Base-by-base conservation (phyloP, 2,797 vertebrate genomes). In the Cyprinodon diabolis region DNA sequence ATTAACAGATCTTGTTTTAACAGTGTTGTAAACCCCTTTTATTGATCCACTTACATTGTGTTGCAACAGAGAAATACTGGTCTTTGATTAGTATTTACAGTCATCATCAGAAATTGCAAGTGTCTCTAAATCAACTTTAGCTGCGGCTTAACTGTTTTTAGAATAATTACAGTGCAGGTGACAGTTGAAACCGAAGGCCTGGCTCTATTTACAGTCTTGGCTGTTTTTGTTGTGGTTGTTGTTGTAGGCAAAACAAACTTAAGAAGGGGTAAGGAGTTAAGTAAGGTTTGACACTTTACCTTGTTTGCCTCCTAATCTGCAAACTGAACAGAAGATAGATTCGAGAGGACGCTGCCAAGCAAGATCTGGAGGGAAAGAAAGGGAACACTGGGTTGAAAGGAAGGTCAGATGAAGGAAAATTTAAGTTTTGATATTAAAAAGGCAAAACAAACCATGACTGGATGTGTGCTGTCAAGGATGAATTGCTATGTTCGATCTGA, bases 301-400 rank as follows among this genome's bases (percentile, higher is more conserved):
- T 87, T 85, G 80, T 91, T 89, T 88, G 84, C 76, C 79, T 92
- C 84, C 83, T 79, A 75, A 80, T 80, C 68, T 82, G 79, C 82
- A 77, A 89, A 80, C 75, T 88, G 63, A 91, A 76, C 76, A 76
- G 75, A 89, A 85, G 85, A 83, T 86, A 86, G 85, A 75, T 72
- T 75, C 71, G 57, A 65, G 79, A 84, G 75, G 83, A 79, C 72
- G 66, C 70, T 7, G 14, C 78, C 79, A 74, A 58, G 70, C 82
- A 86, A 14, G 83, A 79, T 76, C 83, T 40, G 15, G 40, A 76
- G 80, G 62, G 79, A 84, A 75, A 78, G 77, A 65, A 73, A 74
- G 74, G 40, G 74, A 77, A 76, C 35, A 76, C 35, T 0, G 7
- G 58, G 12, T 62, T 54, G 58, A 81, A 68, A 73, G 69, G 71